A percentile compares a stretch with the other conserved stretches of the same genome.
These are phyloP conservation scores for Semicossyphus pulcher DNA, from an alignment of 2,113 vertebrate species.

Conservation along the genomic window DNA sequence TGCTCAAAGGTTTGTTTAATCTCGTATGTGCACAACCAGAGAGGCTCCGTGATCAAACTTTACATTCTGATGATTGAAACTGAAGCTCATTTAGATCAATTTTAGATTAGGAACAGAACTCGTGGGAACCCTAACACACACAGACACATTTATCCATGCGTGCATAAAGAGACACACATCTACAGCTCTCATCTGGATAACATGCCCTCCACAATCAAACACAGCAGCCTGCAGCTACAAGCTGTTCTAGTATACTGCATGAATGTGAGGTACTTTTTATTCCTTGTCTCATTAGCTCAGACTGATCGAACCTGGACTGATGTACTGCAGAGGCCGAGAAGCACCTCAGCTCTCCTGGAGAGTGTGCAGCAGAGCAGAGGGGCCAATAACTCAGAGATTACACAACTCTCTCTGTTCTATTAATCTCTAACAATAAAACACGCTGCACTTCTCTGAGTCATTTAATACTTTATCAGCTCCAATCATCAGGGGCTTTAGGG, in stretches of 20 bases:
- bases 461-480: conserved; percentile 62
- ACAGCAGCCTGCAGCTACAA: conserved; percentile 4
- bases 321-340: conserved; percentile 27
- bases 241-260: background rate
- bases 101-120: background rate
- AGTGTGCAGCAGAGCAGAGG: conserved; percentile 16
- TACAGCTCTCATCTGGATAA: conserved; percentile 26
- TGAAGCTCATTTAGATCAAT: background rate
- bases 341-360: conserved; percentile 37
- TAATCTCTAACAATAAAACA: conserved; percentile 66
- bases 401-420: conserved; percentile 43
- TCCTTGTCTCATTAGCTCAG: conserved; percentile 16
- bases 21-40: background rate
- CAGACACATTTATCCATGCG: background rate
- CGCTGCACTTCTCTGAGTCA: conserved; percentile 58
- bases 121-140: background rate
- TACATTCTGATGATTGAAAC: background rate
- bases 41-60: background rate
- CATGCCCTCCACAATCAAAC: conserved; percentile 39
- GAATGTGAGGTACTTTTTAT: conserved; percentile 12
- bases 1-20: too few species aligned
- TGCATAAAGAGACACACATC: background rate
- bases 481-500: conserved; percentile 40
- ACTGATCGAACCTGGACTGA: conserved; percentile 25
- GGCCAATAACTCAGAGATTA: conserved; percentile 58